Evolutionary conservation across 1,140 invertebrate species (phyloP).

Genomic region (Trissolcus basalis): DNA sequence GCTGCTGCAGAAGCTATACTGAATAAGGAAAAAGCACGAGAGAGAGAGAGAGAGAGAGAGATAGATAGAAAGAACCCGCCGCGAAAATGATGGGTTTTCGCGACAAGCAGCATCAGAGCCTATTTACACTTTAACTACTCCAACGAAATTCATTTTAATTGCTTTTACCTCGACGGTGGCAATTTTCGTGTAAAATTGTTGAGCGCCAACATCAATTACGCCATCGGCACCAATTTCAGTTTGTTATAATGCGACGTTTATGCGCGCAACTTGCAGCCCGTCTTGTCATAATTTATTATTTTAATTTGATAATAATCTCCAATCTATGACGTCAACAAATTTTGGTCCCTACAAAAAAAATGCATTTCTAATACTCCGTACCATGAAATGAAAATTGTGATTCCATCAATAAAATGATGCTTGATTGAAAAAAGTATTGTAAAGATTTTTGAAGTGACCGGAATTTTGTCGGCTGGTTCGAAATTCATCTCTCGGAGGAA

Average conservation of each 20-base stretch:
- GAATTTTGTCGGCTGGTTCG: too few relatives aligned
- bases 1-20: neutral
- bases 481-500: neutral
- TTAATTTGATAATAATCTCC: slow-evolving; percentile 19
- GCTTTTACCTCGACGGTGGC: slow-evolving; percentile 26
- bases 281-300: slow-evolving; percentile 27
- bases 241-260: slow-evolving; percentile 30
- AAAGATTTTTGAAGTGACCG: too few relatives aligned
- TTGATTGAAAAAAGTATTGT: too few relatives aligned
- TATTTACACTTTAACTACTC: slow-evolving; percentile 4
- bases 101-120: slow-evolving; percentile 8
- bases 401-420: too few relatives aligned
- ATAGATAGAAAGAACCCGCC: neutral
- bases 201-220: slow-evolving; percentile 30
- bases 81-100: too few relatives aligned
- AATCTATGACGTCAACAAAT: neutral
- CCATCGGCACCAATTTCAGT: slow-evolving; percentile 28
- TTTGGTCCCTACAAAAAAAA: too few relatives aligned
- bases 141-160: slow-evolving; percentile 18
- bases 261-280: slow-evolving; percentile 1
- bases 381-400: too few relatives aligned
- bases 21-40: neutral
- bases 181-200: slow-evolving; percentile 30
- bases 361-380: too few relatives aligned
- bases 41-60: neutral